These are phyloP conservation scores for Leucozona laternaria DNA, from an alignment of 2,888 invertebrate species.

Conservation along the genomic window DNA sequence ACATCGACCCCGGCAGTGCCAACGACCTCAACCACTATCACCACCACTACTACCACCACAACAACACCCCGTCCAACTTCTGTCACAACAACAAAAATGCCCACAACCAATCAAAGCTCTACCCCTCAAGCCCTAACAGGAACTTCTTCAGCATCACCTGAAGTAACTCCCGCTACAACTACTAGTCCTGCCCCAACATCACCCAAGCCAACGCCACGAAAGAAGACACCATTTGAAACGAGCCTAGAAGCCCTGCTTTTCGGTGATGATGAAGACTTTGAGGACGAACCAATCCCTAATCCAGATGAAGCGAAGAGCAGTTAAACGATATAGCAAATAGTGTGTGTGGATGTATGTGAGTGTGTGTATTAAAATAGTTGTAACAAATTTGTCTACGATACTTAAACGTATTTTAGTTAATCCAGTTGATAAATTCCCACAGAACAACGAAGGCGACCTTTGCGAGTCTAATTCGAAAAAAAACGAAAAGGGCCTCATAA, in stretches of 20 bases:
- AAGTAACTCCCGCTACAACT: conserved; percentile 47
- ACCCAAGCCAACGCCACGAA: conserved; percentile 77
- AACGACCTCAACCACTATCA: conserved; percentile 8
- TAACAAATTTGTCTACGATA: conserved; percentile 43
- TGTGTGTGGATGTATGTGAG: conserved; percentile 45
- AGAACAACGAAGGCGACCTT: conserved; percentile 78
- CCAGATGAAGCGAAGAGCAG: conserved; percentile 66
- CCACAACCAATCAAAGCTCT: conserved; percentile 48
- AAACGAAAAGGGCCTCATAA: conserved; percentile 62
- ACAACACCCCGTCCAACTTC: conserved; percentile 47
- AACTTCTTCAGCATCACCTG: conserved; percentile 37
- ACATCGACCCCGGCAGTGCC: conserved; percentile 14
- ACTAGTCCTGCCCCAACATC: conserved; percentile 28
- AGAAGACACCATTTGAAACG: conserved; percentile 82
- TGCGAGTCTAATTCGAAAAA: conserved; percentile 83
- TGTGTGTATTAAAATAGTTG: conserved; percentile 61
- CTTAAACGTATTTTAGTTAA: conserved; percentile 16
- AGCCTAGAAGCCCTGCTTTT: conserved; percentile 82
- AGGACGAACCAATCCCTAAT: conserved; percentile 77
- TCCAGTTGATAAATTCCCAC: conserved; percentile 31
- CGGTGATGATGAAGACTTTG: conserved; percentile 81
- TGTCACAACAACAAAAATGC: conserved; percentile 29
- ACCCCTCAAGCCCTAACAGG: conserved; percentile 54
- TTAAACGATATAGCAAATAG: conserved; percentile 72
- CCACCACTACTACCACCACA: conserved; percentile 32